Conservation (phyloP, 2,797 vertebrate genomes). For the Mus spretus region DNA sequence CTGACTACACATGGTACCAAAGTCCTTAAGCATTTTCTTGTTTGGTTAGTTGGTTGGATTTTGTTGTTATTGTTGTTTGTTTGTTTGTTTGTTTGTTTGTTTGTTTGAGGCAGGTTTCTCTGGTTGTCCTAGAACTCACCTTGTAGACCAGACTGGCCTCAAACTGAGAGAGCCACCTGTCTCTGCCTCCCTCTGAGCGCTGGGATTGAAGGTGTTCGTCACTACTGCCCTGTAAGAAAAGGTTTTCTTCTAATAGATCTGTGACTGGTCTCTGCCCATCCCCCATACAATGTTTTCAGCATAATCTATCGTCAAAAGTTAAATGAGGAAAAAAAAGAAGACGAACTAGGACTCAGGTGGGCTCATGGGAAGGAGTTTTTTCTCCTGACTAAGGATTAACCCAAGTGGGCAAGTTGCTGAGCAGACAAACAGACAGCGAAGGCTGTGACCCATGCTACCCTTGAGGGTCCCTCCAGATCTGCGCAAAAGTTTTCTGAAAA, state of each 20-base stretch:
- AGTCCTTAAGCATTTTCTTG: neutral
- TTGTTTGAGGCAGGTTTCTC: neutral
- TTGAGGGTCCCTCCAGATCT: accelerated
- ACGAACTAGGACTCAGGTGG: neutral
- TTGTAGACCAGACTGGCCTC: neutral
- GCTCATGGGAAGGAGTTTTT: neutral
- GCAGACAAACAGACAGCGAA: neutral
- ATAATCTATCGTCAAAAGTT: neutral
- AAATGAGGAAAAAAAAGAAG: neutral
- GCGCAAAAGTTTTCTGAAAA: neutral
- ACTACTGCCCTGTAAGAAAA: neutral
- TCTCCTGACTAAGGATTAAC: neutral
- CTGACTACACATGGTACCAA: neutral
- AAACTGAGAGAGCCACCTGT: neutral
- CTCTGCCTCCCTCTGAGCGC: neutral
- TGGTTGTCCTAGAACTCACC: neutral
- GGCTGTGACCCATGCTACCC: too few species aligned
- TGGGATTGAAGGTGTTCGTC: neutral
- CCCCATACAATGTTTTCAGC: neutral
- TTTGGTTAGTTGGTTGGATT: neutral
- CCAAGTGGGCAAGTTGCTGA: neutral
- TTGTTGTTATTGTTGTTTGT: neutral
- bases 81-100: neutral
- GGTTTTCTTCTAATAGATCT: neutral
- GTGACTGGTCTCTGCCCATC: neutral